These are phyloP conservation scores for Noctua fimbriata DNA, from an alignment of 2,888 invertebrate genomes.

Conservation along the genomic window DNA sequence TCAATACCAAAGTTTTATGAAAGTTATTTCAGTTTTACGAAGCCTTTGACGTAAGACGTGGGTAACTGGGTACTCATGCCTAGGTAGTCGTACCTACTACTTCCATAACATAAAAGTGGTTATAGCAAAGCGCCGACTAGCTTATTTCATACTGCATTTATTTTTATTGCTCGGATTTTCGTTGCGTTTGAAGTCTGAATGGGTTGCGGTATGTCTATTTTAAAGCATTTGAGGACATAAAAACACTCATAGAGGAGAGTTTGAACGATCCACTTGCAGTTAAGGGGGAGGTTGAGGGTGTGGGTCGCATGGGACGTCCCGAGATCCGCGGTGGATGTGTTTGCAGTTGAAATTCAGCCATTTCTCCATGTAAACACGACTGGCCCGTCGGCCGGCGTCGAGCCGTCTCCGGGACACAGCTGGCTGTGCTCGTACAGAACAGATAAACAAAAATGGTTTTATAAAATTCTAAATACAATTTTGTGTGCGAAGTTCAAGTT, in stretches of 20 bases:
- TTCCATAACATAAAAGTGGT: not conserved
- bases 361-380: constrained; percentile 70
- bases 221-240: constrained; percentile 65
- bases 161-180: constrained; percentile 63
- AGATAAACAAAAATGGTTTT: constrained; percentile 57
- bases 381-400: constrained; percentile 29
- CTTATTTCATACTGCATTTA: constrained; percentile 61
- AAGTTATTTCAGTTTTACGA: not conserved
- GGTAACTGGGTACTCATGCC: not conserved
- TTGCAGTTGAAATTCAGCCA: constrained; percentile 74
- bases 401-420: constrained; percentile 52
- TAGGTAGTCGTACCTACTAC: not conserved
- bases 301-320: constrained; percentile 2
- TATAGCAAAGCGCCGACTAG: constrained; percentile 32
- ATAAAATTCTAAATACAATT: constrained; percentile 50
- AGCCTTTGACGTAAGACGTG: constrained; percentile 4
- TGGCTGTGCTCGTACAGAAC: constrained; percentile 55
- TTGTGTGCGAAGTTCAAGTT: constrained; percentile 32
- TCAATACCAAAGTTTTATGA: constrained; percentile 4
- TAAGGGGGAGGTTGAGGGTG: constrained; percentile 28
- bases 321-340: constrained; percentile 56
- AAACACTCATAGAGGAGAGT: constrained; percentile 63
- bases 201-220: constrained; percentile 64
- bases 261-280: constrained; percentile 63
- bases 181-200: constrained; percentile 59